These are phyloP conservation scores for Cheilosia urbana DNA, from an alignment of 2,888 invertebrate species.

Conservation along the genomic window DNA sequence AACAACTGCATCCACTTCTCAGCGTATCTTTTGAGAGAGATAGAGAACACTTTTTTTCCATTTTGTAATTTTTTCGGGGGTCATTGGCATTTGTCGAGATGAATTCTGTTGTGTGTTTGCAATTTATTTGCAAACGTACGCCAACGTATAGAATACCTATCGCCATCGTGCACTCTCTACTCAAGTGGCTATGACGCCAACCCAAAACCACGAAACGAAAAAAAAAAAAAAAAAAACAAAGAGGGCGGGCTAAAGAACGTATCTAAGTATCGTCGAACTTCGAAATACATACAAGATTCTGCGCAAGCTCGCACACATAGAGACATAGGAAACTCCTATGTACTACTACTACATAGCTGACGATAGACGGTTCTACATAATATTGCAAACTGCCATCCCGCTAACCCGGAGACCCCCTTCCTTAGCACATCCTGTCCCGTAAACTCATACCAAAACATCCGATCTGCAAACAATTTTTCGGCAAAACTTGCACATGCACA, in stretches of 20 bases:
- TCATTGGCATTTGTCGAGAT: conserved; percentile 68
- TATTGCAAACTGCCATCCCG: conserved; percentile 1
- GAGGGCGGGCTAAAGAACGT: conserved; percentile 72
- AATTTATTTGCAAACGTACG: conserved; percentile 57
- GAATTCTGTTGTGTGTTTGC: conserved; percentile 60
- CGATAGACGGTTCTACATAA: conserved; percentile 69
- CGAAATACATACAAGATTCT: conserved; percentile 30
- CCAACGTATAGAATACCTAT: conserved; percentile 72
- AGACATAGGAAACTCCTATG: conserved; percentile 67
- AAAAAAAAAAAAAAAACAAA: conserved; percentile 29
- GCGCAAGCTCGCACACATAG: conserved; percentile 51
- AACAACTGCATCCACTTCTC: conserved; percentile 56
- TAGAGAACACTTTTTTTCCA: conserved; percentile 53
- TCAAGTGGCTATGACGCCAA: conserved; percentile 73
- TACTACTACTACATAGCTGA: conserved; percentile 68
- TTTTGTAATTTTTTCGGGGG: conserved; percentile 48
- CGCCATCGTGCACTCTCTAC: conserved; percentile 45
- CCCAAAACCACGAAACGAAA: conserved; percentile 20
- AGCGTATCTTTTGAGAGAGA: conserved; percentile 42
- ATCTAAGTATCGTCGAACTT: conserved; percentile 70
- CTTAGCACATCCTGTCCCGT: conserved; percentile 56
- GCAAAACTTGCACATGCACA: conserved; percentile 69
- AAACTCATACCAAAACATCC: conserved; percentile 47
- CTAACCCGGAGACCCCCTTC: neutral
- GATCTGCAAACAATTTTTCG: conserved; percentile 58